These are phyloP conservation scores for Caenorhabditis briggsae DNA, from an alignment of 1,140 invertebrate genomes.

Conservation along the genomic window DNA sequence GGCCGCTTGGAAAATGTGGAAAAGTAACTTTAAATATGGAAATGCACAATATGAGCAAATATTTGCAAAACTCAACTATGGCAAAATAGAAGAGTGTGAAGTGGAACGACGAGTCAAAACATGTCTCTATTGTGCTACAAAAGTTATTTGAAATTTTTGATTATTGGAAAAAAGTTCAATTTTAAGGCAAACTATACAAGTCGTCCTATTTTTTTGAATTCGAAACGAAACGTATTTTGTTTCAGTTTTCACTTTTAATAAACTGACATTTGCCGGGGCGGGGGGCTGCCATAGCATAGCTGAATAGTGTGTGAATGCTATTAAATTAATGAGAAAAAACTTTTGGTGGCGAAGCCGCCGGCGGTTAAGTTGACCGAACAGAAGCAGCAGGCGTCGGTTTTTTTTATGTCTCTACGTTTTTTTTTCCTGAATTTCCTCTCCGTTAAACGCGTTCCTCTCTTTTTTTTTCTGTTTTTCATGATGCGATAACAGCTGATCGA, in stretches of 20 bases:
- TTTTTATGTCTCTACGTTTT: neutral
- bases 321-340: slow-evolving; percentile 54
- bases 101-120: too few relatives aligned
- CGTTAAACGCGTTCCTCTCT: neutral
- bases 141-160: too few relatives aligned
- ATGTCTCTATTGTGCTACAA: too few relatives aligned
- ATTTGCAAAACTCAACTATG: too few relatives aligned
- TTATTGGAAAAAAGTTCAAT: neutral
- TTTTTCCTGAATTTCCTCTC: neutral
- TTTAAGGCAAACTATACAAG: slow-evolving; percentile 29
- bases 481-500: neutral
- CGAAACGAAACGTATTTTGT: neutral
- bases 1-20: too few relatives aligned
- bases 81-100: too few relatives aligned
- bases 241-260: neutral
- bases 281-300: neutral
- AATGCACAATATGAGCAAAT: too few relatives aligned
- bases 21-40: too few relatives aligned
- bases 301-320: slow-evolving; percentile 47
- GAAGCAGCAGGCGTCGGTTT: neutral
- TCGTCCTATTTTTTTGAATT: neutral
- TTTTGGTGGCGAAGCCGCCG: neutral
- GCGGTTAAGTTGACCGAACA: slow-evolving; percentile 1
- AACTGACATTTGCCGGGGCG: neutral
- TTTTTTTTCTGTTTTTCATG: neutral